Evolutionary conservation across 1,140 invertebrate species (phyloP), one percentile per base, ranked within the genome.

Genomic region (Teleogryllus occipitalis): DNA sequence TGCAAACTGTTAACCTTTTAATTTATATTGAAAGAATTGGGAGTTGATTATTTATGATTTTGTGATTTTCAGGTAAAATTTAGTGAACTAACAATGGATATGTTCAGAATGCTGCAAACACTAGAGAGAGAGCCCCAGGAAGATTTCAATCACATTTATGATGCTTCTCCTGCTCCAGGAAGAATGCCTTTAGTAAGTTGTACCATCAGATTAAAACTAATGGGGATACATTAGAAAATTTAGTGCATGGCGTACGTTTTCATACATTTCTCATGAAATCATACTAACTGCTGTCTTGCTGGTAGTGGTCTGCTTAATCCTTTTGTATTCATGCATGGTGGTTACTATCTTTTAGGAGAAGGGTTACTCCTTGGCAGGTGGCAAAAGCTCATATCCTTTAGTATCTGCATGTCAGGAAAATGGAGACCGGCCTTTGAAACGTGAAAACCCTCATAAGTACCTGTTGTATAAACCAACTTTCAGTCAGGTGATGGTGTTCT

Each of bases 381-480:
- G 83, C n/a, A 82, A 82, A 75, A 74, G 80, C 46, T 77, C 76
- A 7, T 85, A 85, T 80, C 83, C 84, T n/a, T 82, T 83, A 74
- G 83, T 85, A 75, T 82, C 83, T 10, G 80, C 81, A 48, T 84
- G 83, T 78, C 84, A 87, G 81, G 94, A 95, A 83, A 94, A 94
- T 86, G 93, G 92, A 48, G 87, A 88, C 79, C 84, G 88, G 21
- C 89, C 90, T 65, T 86, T 89, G 72, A 91, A 93, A 84, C 87
- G 95, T 84, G 95, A 97, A 85, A 98, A 98, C 89, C 97, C 97
- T 18, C 97, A 98, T 89, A 98, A 98, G 88, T 98, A 98, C 88
- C 89, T 98, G 82, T 89, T 99, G 81, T 98, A 97, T 87, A 98
- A 97, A 86, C 97, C 97, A 74, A 97, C 96, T 76, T 93, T 97